Conservation (phyloP, 2,797 vertebrate genomes). For the Ammospiza maritima region DNA sequence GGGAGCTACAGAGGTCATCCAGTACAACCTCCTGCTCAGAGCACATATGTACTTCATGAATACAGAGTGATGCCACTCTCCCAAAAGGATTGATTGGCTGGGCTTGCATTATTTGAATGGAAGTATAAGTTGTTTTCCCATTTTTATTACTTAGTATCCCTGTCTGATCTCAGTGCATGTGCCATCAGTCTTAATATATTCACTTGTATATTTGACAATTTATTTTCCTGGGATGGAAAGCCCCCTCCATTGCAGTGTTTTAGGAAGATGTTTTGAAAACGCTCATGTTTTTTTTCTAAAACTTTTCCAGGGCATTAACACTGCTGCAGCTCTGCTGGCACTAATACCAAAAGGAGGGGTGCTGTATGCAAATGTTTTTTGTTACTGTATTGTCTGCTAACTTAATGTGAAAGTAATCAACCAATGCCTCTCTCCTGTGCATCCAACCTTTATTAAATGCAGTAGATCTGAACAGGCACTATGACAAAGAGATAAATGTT, state of each 20-base stretch:
- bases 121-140: neutral
- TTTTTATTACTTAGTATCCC: conserved; percentile 23
- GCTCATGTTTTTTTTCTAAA: neutral
- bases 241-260: neutral
- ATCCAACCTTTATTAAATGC: neutral
- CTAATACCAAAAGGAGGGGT: neutral
- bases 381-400: neutral
- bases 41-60: neutral
- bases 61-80: conserved; percentile 1
- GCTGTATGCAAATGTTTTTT: neutral
- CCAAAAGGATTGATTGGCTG: neutral
- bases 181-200: neutral
- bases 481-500: conserved; percentile 6
- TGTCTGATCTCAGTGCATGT: neutral
- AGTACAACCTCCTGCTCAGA: neutral
- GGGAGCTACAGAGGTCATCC: neutral
- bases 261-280: neutral
- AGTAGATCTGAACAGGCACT: neutral
- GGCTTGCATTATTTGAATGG: conserved; percentile 13
- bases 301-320: neutral
- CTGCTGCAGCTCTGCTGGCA: neutral
- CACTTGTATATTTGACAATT: neutral
- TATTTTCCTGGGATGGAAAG: neutral
- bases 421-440: neutral
- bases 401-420: neutral